Percentiles rank a stretch among this genome's conserved stretches.
Conservation (phyloP, 2,797 vertebrate species). For the Megalops cyprinoides region DNA sequence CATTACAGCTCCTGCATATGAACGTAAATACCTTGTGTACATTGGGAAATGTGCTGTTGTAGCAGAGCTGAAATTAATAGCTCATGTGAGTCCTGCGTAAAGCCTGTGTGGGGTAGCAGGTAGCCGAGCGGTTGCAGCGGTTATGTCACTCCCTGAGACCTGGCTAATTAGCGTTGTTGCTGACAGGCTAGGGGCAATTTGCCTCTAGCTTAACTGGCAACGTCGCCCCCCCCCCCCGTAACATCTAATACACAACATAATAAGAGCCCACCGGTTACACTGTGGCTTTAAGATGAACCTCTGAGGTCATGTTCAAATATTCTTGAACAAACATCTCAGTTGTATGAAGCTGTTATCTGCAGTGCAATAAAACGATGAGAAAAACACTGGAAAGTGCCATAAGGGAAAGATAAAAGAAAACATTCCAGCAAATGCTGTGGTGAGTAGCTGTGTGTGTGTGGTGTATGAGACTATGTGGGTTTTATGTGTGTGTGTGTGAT, state of each 20-base stretch:
- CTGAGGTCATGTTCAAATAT: not conserved
- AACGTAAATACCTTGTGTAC: not conserved
- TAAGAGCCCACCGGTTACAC: not conserved
- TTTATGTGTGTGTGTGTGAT: not conserved
- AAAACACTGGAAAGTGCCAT: not conserved
- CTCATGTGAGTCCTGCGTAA: too few relatives aligned
- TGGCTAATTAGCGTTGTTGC: too few relatives aligned
- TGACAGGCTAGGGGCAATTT: too few relatives aligned
- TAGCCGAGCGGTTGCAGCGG: too few relatives aligned
- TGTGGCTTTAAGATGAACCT: conserved; percentile 4
- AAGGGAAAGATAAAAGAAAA: not conserved
- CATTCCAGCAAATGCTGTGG: not conserved
- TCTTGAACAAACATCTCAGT: not conserved
- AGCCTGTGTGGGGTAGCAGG: too few relatives aligned
- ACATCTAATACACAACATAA: too few relatives aligned
- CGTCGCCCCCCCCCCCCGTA: too few relatives aligned
- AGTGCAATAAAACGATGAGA: conserved; percentile 20
- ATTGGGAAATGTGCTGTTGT: too few relatives aligned
- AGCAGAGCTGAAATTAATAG: too few relatives aligned
- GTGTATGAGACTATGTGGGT: not conserved
- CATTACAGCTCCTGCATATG: not conserved
- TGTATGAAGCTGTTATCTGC: not conserved
- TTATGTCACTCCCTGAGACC: too few relatives aligned
- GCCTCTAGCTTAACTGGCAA: too few relatives aligned
- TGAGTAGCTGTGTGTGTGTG: not conserved